phyloP scores from a whole-genome alignment of 2,113 vertebrate species.

The Corythaixoides concolor region DNA sequence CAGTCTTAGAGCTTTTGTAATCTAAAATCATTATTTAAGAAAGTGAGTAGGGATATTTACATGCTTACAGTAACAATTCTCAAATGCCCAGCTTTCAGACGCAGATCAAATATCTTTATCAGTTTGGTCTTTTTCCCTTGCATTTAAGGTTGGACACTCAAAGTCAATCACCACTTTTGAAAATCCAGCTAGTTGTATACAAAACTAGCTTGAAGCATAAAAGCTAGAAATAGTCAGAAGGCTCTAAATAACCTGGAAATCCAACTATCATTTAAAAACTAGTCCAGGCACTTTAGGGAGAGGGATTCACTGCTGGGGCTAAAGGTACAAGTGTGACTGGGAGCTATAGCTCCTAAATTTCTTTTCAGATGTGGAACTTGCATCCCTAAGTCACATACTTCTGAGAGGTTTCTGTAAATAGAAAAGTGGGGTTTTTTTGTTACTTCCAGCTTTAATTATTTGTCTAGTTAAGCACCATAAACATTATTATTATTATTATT shows the following conservation, averaged over 20 bases:
- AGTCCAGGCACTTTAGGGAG: neutral
- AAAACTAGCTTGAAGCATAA: neutral
- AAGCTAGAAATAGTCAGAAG: neutral
- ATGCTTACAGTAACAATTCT: neutral
- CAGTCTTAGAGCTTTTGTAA: neutral
- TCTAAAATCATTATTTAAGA: neutral
- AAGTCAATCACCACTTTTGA: neutral
- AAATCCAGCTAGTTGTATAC: neutral
- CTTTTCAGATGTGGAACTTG: neutral
- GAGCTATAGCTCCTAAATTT: neutral
- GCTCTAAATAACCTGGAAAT: neutral
- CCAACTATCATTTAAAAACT: neutral
- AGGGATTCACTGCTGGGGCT: neutral
- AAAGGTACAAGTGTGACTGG: neutral
- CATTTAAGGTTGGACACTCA: neutral
- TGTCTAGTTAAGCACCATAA: neutral
- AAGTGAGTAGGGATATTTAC: neutral
- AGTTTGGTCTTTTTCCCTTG: neutral
- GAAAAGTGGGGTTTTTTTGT: neutral
- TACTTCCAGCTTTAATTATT: neutral
- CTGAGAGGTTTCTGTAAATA: neutral
- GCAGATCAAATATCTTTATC: neutral
- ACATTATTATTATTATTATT: fast-evolving
- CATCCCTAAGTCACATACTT: neutral
- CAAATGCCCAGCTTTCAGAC: neutral